Conservation (phyloP, 2,797 vertebrate species). For the Alfaro cultratus region DNA sequence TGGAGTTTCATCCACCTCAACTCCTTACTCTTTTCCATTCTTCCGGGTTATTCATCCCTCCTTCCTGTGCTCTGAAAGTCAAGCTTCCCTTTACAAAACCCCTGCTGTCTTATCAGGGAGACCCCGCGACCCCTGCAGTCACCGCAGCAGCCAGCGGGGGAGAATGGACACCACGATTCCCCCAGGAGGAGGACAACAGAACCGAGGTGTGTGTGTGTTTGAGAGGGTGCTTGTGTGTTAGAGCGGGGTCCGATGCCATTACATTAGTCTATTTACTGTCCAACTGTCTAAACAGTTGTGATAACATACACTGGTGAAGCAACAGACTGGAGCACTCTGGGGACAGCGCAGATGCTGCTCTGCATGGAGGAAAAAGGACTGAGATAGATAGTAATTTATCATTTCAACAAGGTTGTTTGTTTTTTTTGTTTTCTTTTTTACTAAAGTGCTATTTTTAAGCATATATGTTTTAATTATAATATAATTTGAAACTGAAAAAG, state of each 20-base stretch:
- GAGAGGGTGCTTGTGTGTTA: conserved; percentile 25
- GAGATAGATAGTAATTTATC: background rate
- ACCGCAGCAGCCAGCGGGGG: conserved; percentile 56
- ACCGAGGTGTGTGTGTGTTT: conserved; percentile 46
- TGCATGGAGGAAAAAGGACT: conserved; percentile 21
- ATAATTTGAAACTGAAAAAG: background rate
- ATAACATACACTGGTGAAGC: conserved; percentile 66
- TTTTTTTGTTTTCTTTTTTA: background rate
- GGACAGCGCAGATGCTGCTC: conserved; percentile 22
- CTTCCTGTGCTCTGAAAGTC: conserved; percentile 92
- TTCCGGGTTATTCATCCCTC: conserved; percentile 83
- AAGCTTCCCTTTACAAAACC: conserved; percentile 89
- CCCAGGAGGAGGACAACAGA: conserved; percentile 50
- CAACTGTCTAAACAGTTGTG: conserved; percentile 79
- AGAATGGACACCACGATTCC: conserved; percentile 67
- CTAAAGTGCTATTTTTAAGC: background rate
- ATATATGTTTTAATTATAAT: background rate
- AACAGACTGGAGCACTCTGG: conserved; percentile 43
- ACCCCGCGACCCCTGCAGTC: conserved; percentile 84
- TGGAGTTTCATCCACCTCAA: conserved; percentile 86
- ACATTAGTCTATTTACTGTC: conserved; percentile 72
- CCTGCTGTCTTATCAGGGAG: conserved; percentile 84
- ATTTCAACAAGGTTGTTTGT: background rate
- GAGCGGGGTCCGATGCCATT: conserved; percentile 46
- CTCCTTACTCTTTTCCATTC: conserved; percentile 78